Base-by-base conservation (phyloP, 2,888 invertebrate species). In the Nymphalis polychloros region DNA sequence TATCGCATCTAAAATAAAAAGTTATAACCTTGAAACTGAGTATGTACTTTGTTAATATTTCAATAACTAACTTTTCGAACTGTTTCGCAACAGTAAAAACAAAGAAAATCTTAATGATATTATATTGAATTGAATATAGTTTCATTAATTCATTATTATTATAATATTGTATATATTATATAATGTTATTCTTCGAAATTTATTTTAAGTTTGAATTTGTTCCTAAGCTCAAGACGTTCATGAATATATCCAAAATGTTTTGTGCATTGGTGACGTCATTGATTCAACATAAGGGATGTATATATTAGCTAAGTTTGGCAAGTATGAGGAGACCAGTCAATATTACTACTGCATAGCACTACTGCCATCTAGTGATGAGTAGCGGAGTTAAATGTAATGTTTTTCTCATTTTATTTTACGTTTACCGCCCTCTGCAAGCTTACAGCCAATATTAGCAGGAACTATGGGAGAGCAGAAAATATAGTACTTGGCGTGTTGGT, bases 321-420 rank as follows among this genome's bases (percentile, higher is more conserved):
- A 76, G 73, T 72, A 72, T 76, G 73, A 59, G 73, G 64, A 68
- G 69, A 72, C 68, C 67, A 78, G 82, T 83, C 83, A 72, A 82
- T 83, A 82, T 78, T 76, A 76, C 69, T 82, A 74, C 79, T 80
- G 81, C 82, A 81, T 81, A 78, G 79, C 48, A 60, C 71, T 73
- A 72, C 65, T 52, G 81, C 59, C 77, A 79, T 72, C 84, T 81
- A 67, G 68, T 65, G 73, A 46, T 41, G 64, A 73, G 66, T 76
- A 78, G 78, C 55, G 17, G n/a, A 10, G 53, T 31, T 35, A 7
- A 13, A 46, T 10, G 13, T 19, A 41, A 2, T 19, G n/a, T 19
- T 41, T 41, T 41, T 13, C 17, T n/a, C 1, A 19, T 13, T n/a
- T n/a, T 13, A 19, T 13, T 13, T 4, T n/a, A 41, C 23, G 20